Conservation (phyloP, 2,797 vertebrate species). For the Tympanoctomys barrerae region DNA sequence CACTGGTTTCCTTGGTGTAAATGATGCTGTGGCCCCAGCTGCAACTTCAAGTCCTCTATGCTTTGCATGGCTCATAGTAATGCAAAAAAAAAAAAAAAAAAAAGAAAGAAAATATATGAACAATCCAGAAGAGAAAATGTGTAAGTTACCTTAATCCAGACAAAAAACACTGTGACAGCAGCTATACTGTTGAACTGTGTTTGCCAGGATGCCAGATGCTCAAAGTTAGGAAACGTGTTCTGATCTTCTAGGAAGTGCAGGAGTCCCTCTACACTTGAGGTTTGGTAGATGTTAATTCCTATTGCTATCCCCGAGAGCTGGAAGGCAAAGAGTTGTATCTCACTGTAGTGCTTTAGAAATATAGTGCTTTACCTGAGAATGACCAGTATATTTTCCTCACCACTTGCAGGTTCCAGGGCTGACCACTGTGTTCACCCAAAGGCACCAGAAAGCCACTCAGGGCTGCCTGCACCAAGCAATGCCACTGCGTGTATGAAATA, state of each 20-base stretch:
- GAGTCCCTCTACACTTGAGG: constrained; percentile 91
- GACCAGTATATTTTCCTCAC: neutral
- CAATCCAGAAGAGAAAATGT: neutral
- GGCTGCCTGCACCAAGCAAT: neutral
- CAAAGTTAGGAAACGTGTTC: constrained; percentile 93
- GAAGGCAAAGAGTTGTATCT: constrained; percentile 67
- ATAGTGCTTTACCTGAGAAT: neutral
- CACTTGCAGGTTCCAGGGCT: neutral
- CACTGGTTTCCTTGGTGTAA: neutral
- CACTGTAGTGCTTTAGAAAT: constrained; percentile 2
- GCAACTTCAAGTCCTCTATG: neutral
- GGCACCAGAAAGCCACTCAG: neutral
- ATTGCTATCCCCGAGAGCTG: constrained; percentile 95
- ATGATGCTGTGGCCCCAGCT: neutral
- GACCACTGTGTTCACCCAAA: neutral
- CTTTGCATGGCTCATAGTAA: neutral
- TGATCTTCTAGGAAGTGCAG: constrained; percentile 94
- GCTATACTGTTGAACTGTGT: constrained; percentile 96
- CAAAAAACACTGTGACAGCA: constrained; percentile 96
- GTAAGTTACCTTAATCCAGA: constrained; percentile 97
- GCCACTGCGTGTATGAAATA: neutral
- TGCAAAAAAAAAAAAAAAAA: constrained; percentile 4
- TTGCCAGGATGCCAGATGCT: constrained; percentile 94
- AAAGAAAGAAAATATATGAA: neutral
- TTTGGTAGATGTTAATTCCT: constrained; percentile 94